Conservation (phyloP, 2,113 vertebrate genomes). For the Labeo catla region DNA sequence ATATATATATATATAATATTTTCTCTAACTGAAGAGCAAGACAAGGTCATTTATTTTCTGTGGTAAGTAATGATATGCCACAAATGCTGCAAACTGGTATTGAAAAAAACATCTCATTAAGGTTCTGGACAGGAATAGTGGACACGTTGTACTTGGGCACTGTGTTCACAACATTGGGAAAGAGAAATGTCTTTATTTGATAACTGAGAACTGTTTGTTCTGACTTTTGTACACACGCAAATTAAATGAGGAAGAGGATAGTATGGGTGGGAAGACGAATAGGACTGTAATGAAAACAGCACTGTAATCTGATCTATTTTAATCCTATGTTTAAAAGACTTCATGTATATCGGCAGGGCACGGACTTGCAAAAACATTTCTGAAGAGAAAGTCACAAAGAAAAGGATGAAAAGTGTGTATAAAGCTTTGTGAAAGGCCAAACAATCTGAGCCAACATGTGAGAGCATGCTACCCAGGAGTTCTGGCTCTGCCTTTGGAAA, state of each 20-base stretch:
- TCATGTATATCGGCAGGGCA: neutral
- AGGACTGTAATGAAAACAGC: neutral
- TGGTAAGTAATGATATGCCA: neutral
- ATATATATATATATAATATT: no score
- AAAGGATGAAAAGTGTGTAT: neutral
- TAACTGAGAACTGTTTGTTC: conserved; percentile 9
- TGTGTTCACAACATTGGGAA: neutral
- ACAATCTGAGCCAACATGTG: neutral
- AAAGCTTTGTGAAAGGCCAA: conserved; percentile 4
- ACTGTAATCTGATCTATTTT: neutral
- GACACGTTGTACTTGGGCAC: neutral
- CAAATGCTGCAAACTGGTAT: neutral
- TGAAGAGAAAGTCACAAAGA: neutral
- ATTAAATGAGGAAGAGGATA: neutral
- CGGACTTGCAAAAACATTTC: neutral
- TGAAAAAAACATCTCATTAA: neutral
- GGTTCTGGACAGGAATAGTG: neutral
- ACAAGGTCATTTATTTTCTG: neutral
- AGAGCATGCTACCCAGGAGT: neutral
- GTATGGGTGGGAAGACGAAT: neutral
- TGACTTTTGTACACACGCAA: neutral
- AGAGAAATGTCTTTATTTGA: neutral
- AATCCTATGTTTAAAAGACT: neutral
- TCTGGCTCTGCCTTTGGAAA: conserved; percentile 12
- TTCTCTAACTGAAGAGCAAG: no score